These are phyloP conservation scores for Pseudolaguvia tuberculata DNA, from an alignment of 2,113 vertebrate genomes.

Conservation along the genomic window DNA sequence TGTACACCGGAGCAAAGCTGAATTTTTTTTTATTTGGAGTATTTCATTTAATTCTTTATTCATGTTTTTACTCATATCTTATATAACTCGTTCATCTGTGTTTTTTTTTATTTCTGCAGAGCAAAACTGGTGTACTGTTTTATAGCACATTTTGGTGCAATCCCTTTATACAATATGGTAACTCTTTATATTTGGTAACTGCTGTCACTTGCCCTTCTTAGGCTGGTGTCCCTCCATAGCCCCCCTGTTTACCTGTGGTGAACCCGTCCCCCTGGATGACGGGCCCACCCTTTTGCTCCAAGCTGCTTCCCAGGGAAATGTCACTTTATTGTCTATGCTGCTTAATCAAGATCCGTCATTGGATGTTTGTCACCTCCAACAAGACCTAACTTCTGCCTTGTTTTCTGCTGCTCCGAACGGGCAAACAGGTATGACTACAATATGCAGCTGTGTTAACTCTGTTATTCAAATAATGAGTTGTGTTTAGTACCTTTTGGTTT, in stretches of 20 bases:
- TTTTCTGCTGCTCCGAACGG: conserved; percentile 98
- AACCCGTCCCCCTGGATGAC: conserved; percentile 98
- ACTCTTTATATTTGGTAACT: conserved; percentile 60
- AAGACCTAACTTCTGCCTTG: conserved; percentile 92
- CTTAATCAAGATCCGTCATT: conserved; percentile 95
- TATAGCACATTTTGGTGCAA: conserved; percentile 30
- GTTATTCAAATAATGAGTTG: background rate
- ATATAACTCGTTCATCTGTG: background rate
- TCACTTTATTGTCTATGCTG: conserved; percentile 99
- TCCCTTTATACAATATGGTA: background rate
- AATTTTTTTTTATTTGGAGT: background rate
- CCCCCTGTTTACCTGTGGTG: conserved; percentile 86
- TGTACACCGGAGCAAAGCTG: background rate
- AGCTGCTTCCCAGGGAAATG: conserved; percentile 99
- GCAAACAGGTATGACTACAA: conserved; percentile 79
- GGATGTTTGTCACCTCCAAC: conserved; percentile 78
- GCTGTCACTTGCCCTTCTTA: conserved; percentile 77
- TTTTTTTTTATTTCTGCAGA: background rate
- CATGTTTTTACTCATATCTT: background rate
- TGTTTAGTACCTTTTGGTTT: background rate
- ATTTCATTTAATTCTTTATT: background rate
- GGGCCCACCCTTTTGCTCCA: conserved; percentile 96
- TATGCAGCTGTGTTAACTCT: background rate
- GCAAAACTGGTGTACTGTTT: conserved; percentile 22
- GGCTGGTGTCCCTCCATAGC: conserved; percentile 99